Evolutionary conservation across 2,113 vertebrate species (phyloP).

Genomic region (Gambusia affinis): DNA sequence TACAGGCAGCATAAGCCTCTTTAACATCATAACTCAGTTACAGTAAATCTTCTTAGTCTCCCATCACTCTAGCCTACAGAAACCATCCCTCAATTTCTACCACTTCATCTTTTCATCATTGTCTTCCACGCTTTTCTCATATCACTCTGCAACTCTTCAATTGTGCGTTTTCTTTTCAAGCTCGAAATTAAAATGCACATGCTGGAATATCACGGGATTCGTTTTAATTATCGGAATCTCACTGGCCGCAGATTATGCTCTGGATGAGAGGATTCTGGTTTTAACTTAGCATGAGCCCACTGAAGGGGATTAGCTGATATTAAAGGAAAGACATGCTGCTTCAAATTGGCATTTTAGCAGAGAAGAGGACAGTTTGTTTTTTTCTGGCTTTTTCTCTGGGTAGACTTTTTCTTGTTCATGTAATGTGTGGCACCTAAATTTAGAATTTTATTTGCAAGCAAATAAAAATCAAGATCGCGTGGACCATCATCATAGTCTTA

Average conservation of each 20-base stretch:
- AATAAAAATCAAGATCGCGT: not conserved
- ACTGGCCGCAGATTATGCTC: not conserved
- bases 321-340: not conserved
- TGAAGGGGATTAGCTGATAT: not conserved
- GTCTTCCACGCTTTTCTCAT: not conserved
- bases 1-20: constrained; percentile 84
- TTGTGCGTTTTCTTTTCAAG: not conserved
- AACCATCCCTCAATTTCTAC: constrained; percentile 8
- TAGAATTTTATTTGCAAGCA: not conserved
- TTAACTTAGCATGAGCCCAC: not conserved
- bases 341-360: not conserved
- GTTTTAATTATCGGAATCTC: not conserved
- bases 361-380: not conserved
- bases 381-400: not conserved
- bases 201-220: not conserved
- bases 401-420: not conserved
- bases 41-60: constrained; percentile 87
- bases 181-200: not conserved
- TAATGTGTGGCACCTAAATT: not conserved
- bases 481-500: not conserved
- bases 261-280: not conserved
- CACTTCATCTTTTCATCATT: not conserved
- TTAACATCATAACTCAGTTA: constrained; percentile 91
- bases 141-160: not conserved
- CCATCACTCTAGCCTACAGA: constrained; percentile 11